These are phyloP conservation scores for Mohoua ochrocephala DNA, from an alignment of 2,113 vertebrate species.

Conservation along the genomic window DNA sequence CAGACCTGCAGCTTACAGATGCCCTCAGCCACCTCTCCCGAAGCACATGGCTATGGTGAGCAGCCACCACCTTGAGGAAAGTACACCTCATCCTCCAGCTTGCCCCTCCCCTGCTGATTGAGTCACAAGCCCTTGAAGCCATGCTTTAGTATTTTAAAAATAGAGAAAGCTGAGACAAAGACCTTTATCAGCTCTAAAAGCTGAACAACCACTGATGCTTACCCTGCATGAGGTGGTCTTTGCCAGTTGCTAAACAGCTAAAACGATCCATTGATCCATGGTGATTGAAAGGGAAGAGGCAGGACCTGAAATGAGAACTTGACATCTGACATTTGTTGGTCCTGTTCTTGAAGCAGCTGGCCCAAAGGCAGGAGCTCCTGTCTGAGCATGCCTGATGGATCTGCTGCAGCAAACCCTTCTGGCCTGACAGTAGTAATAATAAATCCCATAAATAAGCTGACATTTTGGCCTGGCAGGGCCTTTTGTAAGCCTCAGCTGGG, in stretches of 20 bases:
- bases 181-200: not conserved
- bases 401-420: conserved; percentile 5
- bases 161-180: not conserved
- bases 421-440: conserved; percentile 33
- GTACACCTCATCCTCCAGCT: not conserved
- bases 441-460: not conserved
- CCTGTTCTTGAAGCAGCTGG: not conserved
- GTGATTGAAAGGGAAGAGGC: not conserved
- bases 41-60: not conserved
- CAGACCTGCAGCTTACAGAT: not conserved
- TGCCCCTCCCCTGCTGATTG: not conserved
- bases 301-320: not conserved
- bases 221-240: not conserved
- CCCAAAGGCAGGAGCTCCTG: not conserved
- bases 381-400: not conserved
- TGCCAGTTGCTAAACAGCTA: not conserved
- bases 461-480: not conserved
- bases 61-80: not conserved
- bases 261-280: not conserved
- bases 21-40: not conserved
- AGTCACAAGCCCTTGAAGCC: not conserved
- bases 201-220: not conserved
- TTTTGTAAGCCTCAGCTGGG: not conserved
- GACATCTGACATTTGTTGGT: not conserved
- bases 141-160: not conserved